phyloP scores from a whole-genome alignment of 2,888 invertebrate genomes.

The Eupithecia subfuscata region DNA sequence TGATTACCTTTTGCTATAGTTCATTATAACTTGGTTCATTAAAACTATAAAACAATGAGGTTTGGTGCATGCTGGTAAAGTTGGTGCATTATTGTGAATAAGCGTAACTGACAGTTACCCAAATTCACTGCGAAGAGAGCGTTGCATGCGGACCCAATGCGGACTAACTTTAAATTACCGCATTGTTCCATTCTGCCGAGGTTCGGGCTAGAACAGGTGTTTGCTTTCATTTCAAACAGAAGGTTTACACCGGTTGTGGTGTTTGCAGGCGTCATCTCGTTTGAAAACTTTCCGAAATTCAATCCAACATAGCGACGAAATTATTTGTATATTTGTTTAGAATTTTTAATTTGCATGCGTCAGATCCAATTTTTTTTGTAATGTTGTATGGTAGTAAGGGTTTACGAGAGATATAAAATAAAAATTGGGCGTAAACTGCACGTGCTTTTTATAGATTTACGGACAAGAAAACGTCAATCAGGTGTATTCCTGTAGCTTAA shows the following conservation, averaged over 20 bases:
- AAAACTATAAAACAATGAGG: too few relatives aligned
- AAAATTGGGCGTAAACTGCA: not conserved
- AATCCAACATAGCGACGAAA: not conserved
- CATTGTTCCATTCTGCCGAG: constrained; percentile 17
- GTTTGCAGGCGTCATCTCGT: not conserved
- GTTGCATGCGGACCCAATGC: constrained; percentile 31
- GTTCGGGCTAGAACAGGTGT: constrained; percentile 10
- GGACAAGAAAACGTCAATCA: not conserved
- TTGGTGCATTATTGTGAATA: constrained; percentile 27
- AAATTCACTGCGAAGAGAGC: constrained; percentile 21
- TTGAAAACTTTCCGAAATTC: not conserved
- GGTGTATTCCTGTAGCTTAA: not conserved
- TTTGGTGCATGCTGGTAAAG: constrained; percentile 14
- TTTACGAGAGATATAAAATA: not conserved
- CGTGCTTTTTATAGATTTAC: not conserved
- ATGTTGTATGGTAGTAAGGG: too few relatives aligned
- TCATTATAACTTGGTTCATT: not conserved
- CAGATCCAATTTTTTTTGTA: too few relatives aligned
- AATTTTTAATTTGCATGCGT: too few relatives aligned
- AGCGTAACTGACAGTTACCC: constrained; percentile 29
- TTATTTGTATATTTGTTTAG: too few relatives aligned
- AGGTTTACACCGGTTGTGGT: not conserved
- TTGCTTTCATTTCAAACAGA: not conserved
- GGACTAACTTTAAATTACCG: constrained; percentile 28
- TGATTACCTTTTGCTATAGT: not conserved